phyloP scores from a whole-genome alignment of 2,113 vertebrate species.

The Prinia subflava region DNA sequence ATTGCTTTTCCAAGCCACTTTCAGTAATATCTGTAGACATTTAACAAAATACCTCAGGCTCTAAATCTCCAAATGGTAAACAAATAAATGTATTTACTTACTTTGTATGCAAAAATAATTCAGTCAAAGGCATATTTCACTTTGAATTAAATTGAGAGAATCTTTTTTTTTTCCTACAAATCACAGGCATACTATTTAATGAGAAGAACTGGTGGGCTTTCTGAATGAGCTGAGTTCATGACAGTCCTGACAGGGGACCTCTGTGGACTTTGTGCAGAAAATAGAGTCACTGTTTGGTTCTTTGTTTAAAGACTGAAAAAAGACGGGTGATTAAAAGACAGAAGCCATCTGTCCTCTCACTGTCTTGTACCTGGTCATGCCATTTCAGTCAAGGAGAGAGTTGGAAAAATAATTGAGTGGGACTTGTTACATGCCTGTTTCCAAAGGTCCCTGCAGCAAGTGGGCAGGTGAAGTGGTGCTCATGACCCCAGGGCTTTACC shows the following conservation, averaged over 20 bases:
- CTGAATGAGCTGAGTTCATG: neutral
- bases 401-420: neutral
- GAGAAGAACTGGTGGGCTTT: neutral
- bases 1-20: neutral
- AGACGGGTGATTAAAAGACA: neutral
- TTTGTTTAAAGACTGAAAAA: neutral
- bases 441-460: neutral
- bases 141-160: neutral
- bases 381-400: neutral
- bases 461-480: neutral
- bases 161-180: neutral
- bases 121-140: neutral
- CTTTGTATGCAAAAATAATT: neutral
- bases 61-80: neutral
- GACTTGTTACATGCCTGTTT: neutral
- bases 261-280: neutral
- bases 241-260: neutral
- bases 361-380: neutral
- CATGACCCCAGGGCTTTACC: neutral
- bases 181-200: neutral
- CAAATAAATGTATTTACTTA: neutral
- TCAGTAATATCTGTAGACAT: neutral
- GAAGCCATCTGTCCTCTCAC: neutral
- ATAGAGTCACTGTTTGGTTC: neutral
- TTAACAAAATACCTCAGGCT: neutral